Percentiles rank a stretch among this genome's conserved stretches.
These are phyloP conservation scores for Zaprionus camerounensis DNA, from an alignment of 1,140 invertebrate genomes.

Conservation along the genomic window DNA sequence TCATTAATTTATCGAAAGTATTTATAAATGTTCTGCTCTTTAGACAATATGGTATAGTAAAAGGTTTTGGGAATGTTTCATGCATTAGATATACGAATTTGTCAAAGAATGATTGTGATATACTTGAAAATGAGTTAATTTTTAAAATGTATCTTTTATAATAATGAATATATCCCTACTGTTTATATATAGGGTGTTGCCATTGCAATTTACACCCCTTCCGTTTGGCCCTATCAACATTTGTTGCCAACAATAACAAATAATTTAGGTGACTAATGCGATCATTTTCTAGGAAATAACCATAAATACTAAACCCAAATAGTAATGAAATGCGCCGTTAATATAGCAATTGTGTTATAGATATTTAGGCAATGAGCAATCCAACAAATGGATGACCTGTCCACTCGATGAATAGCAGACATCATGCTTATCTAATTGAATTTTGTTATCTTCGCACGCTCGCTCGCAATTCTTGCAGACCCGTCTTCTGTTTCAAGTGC, in stretches of 20 bases:
- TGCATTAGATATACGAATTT: too few species aligned
- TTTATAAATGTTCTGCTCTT: background rate
- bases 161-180: too few species aligned
- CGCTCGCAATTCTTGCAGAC: background rate
- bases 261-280: background rate
- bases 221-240: background rate
- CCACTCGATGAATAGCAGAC: background rate
- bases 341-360: background rate
- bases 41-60: background rate
- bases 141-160: too few species aligned
- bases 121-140: too few species aligned
- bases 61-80: too few species aligned
- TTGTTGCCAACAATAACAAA: background rate
- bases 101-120: too few species aligned
- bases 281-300: background rate
- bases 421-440: constrained; percentile 1
- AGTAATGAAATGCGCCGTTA: background rate
- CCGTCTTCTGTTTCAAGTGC: background rate
- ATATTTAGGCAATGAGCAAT: background rate
- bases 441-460: background rate
- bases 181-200: too few species aligned
- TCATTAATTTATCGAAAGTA: background rate
- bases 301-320: background rate
- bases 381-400: background rate
- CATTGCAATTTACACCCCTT: too few species aligned